A percentile compares a stretch with the other conserved stretches of the same genome.
These are phyloP conservation scores for Mycalesis mineus DNA, from an alignment of 2,888 invertebrate genomes.

Conservation along the genomic window DNA sequence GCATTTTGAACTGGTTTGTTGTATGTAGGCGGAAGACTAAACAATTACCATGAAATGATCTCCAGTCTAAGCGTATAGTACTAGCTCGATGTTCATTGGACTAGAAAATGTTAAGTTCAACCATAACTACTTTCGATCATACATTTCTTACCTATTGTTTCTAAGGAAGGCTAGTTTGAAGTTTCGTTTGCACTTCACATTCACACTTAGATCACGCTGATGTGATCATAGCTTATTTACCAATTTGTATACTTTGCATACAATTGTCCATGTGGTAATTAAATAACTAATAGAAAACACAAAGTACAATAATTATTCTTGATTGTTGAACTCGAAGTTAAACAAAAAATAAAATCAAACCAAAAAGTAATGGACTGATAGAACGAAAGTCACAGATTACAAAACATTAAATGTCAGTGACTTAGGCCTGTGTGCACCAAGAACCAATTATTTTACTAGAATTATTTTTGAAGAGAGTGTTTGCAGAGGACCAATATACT, in stretches of 20 bases:
- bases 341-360: too few relatives aligned
- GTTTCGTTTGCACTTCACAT: not conserved
- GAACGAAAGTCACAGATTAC: too few relatives aligned
- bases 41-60: not conserved
- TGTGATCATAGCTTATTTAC: not conserved
- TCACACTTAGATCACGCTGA: not conserved
- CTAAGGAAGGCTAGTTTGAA: not conserved
- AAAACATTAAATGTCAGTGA: too few relatives aligned
- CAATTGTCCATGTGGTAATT: not conserved
- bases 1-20: conserved; percentile 22
- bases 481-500: too few relatives aligned
- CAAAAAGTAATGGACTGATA: too few relatives aligned
- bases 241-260: not conserved
- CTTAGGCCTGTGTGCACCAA: too few relatives aligned
- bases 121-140: not conserved
- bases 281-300: not conserved
- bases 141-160: not conserved
- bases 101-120: conserved; percentile 17
- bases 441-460: too few relatives aligned
- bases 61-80: conserved; percentile 4
- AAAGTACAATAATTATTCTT: too few relatives aligned
- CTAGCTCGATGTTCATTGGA: conserved; percentile 19
- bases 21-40: conserved; percentile 14
- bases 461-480: too few relatives aligned
- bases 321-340: not conserved